Conservation (phyloP, 2,797 vertebrate species). For the Catamblyrhynchus diadema region DNA sequence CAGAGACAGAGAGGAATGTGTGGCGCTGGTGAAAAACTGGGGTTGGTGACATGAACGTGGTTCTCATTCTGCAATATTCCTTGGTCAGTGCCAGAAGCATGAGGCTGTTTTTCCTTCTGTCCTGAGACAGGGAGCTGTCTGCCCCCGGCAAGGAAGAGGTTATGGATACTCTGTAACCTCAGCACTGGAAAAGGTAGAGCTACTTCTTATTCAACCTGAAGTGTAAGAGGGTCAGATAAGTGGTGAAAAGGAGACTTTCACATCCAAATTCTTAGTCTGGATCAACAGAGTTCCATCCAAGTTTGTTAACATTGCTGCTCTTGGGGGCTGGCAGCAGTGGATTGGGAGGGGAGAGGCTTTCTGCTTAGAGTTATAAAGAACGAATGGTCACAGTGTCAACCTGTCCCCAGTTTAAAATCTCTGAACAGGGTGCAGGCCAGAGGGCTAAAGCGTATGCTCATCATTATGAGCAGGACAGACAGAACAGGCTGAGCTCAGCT, state of each 20-base stretch:
- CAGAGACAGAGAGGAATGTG: rapidly evolving
- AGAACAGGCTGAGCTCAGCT: not conserved
- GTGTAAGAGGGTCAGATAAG: not conserved
- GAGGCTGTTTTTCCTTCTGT: not conserved
- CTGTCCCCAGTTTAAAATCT: not conserved
- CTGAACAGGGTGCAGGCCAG: not conserved
- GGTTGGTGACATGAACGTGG: rapidly evolving
- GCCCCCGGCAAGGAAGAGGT: not conserved
- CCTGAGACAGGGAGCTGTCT: not conserved
- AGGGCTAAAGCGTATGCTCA: not conserved
- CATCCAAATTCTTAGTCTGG: not conserved
- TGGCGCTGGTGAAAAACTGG: not conserved
- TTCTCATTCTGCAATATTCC: not conserved
- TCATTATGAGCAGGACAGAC: not conserved
- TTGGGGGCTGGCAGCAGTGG: not conserved
- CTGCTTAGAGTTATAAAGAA: not conserved
- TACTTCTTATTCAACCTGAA: not conserved
- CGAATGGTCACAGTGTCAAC: not conserved
- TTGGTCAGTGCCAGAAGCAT: rapidly evolving
- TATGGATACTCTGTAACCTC: not conserved
- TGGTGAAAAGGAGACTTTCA: not conserved
- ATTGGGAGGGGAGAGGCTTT: rapidly evolving
- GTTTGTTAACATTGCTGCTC: not conserved
- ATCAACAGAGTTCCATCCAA: not conserved
- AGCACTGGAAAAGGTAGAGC: not conserved